Base-by-base conservation (phyloP, 2,797 vertebrate genomes). In the Lagocephalus sceleratus region DNA sequence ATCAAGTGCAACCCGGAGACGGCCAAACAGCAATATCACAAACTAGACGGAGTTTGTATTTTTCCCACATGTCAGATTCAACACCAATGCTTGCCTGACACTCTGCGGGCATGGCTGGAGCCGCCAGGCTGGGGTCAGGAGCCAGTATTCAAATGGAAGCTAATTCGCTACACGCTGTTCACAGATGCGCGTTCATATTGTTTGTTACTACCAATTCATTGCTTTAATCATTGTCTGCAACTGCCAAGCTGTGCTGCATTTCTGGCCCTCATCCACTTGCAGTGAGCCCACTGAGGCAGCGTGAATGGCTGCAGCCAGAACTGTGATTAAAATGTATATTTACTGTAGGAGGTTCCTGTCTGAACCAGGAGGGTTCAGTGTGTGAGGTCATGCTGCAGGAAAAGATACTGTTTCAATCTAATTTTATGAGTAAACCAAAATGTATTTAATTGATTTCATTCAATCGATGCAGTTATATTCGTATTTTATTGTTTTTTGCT, bases 41-140 rank as follows among this genome's bases (percentile, higher is more conserved):
- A 65, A 68, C 66, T 78, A 83, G 85, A 88, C 79, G 83, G 60
- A 73, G 62, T 74, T 83, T 59, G 81, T 68, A 79, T 77, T 76
- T 82, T 75, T 57, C 64, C 73, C 89, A 91, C 85, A 87, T 91
- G 88, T 84, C 58, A 22, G 65, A 80, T 76, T 77, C 63, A 63
- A 78, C 83, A 67, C 73, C 67, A 48, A 79, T 54, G 51, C 47
- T 75, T 78, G 63, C 69, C 42, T 76, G 74, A 76, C 72, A 75
- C 71, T 65, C 15, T 84, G 75, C 81, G 54, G 60, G 66, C 47
- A 58, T 56, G 67, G 46, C 57, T 62, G 66, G 59, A 70, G 54
- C 68, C 76, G 67, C 74, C 54, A 59, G 65, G 66, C 2, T 65
- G 61, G 75, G 57, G 61, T 56, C 58, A 63, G 66, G 62, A 66